Evolutionary conservation across 2,888 invertebrate genomes (phyloP).

Genomic region (Hedya salicella): DNA sequence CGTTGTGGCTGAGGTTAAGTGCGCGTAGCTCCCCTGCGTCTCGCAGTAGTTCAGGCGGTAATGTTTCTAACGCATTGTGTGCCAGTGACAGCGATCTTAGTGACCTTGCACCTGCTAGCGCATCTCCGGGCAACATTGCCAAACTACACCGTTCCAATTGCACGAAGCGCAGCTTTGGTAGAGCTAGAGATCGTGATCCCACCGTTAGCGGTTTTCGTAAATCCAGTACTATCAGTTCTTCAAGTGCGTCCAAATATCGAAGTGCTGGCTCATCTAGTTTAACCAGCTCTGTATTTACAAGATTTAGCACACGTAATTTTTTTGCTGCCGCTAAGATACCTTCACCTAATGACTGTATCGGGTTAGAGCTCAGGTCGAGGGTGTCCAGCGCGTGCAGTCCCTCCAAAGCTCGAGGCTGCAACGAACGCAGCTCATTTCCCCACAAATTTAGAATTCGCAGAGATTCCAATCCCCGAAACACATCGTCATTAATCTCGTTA

Average conservation of each 20-base stretch:
- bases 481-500: constrained; percentile 5
- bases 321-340: constrained; percentile 17
- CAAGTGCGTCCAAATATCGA: constrained; percentile 10
- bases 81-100: constrained; percentile 25
- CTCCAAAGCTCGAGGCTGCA: constrained; percentile 14
- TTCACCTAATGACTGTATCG: constrained; percentile 21
- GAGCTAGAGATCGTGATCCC: constrained; percentile 59
- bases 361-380: constrained; percentile 33
- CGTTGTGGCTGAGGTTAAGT: constrained; percentile 49
- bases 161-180: constrained; percentile 77
- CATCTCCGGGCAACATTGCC: constrained; percentile 18
- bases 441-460: constrained; percentile 26
- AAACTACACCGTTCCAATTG: constrained; percentile 27
- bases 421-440: constrained; percentile 30
- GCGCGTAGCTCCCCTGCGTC: constrained; percentile 41
- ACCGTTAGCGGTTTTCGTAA: constrained; percentile 12
- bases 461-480: constrained; percentile 5
- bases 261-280: constrained; percentile 19
- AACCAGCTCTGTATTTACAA: constrained; percentile 11
- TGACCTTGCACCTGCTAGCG: constrained; percentile 5
- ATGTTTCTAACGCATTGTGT: constrained; percentile 36
- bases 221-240: constrained; percentile 8
- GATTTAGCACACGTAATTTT: constrained; percentile 15
- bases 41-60: constrained; percentile 49
- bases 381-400: constrained; percentile 16